phyloP scores from a whole-genome alignment of 2,797 vertebrate species.

The Allobates femoralis region DNA sequence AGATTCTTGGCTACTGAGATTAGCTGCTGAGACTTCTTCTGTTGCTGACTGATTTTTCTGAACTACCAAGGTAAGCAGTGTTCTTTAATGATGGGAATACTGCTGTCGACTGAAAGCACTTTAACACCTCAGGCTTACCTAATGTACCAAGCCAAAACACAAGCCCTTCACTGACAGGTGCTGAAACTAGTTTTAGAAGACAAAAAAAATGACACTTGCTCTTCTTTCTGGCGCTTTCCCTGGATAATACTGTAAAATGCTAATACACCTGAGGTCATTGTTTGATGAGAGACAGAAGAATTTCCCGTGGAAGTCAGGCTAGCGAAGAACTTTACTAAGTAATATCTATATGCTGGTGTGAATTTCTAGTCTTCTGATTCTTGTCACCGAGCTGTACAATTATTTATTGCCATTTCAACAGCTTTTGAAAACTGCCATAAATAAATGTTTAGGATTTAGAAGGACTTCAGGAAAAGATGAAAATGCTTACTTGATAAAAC shows the following conservation, averaged over 20 bases:
- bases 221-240: too few species aligned
- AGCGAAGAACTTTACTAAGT: neutral
- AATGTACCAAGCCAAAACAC: too few species aligned
- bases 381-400: neutral
- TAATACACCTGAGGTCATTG: too few species aligned
- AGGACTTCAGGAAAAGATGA: neutral
- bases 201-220: too few species aligned
- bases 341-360: too few species aligned
- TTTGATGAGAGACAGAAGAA: neutral
- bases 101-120: neutral
- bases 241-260: too few species aligned
- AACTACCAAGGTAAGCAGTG: neutral
- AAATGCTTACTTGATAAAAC: neutral
- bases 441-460: constrained; percentile 5
- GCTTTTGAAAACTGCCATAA: constrained; percentile 7
- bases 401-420: constrained; percentile 11
- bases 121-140: too few species aligned
- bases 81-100: neutral
- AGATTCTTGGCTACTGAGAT: neutral
- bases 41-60: neutral
- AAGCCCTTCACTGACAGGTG: too few species aligned
- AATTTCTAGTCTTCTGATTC: neutral
- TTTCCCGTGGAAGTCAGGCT: neutral
- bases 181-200: too few species aligned
- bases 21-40: neutral